A percentile compares a stretch with the other conserved stretches of the same genome.
Evolutionary conservation across 2,113 vertebrate genomes (phyloP).

Genomic region (Cebidichthys violaceus): DNA sequence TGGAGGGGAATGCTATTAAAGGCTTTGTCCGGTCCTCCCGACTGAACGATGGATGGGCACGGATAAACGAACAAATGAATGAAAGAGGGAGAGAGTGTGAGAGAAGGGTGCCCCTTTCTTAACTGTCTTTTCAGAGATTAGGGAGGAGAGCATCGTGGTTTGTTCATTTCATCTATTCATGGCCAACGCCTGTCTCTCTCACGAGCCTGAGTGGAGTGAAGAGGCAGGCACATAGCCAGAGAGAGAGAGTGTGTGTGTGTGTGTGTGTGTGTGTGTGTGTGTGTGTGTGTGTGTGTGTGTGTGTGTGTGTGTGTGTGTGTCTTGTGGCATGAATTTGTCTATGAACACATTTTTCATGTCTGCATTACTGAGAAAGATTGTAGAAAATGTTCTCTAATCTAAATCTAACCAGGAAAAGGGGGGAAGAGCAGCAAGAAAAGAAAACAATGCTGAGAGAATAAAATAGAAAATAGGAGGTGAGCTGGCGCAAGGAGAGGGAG

Average conservation of each 20-base stretch:
- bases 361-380: constrained; percentile 22
- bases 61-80: constrained; percentile 76
- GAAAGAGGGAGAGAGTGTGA: constrained; percentile 74
- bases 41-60: constrained; percentile 74
- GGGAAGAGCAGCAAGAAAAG: constrained; percentile 13
- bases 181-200: constrained; percentile 64
- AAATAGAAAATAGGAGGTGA: constrained; percentile 9
- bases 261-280: too few relatives aligned
- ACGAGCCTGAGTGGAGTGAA: constrained; percentile 42
- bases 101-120: constrained; percentile 77
- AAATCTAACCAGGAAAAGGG: constrained; percentile 21
- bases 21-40: constrained; percentile 69
- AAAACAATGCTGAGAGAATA: neutral
- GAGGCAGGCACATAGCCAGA: constrained; percentile 33
- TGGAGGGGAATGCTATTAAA: constrained; percentile 79
- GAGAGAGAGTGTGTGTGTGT: neutral
- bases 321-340: constrained; percentile 26
- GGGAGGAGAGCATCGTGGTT: constrained; percentile 65
- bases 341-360: constrained; percentile 25
- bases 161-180: constrained; percentile 72
- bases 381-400: constrained; percentile 15
- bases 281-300: too few relatives aligned
- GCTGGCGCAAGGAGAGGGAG: constrained; percentile 13
- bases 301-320: too few relatives aligned
- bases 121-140: constrained; percentile 79